Conservation (phyloP, 2,113 vertebrate genomes). For the Brachypteracias leptosomus region DNA sequence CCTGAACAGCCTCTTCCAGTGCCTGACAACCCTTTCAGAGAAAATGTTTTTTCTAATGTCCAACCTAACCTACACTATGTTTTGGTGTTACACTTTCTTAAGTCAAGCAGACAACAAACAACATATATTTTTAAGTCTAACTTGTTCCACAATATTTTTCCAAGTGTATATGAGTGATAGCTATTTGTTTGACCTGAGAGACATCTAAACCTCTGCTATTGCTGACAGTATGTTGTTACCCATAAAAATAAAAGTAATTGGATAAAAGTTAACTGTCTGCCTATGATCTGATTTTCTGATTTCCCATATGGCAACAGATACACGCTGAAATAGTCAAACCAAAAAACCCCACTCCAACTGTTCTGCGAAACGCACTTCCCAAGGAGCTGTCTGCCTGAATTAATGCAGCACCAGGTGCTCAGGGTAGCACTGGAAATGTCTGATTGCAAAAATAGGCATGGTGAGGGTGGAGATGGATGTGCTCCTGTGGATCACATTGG, state of each 20-base stretch:
- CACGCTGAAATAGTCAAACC: constrained; percentile 3
- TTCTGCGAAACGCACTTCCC: not conserved
- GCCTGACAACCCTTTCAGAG: too few relatives aligned
- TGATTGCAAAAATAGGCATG: constrained; percentile 12
- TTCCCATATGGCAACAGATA: constrained; percentile 33
- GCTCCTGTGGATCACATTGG: not conserved
- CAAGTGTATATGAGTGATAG: not conserved
- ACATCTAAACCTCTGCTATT: not conserved
- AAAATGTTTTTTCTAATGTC: too few relatives aligned
- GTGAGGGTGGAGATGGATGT: not conserved
- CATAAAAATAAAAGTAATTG: not conserved
- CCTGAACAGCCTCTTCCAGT: too few relatives aligned
- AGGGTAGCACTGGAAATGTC: not conserved
- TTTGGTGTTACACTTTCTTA: not conserved
- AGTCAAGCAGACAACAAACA: not conserved
- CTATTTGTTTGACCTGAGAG: not conserved
- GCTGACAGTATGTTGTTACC: not conserved
- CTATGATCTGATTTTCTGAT: not conserved
- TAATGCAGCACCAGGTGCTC: not conserved
- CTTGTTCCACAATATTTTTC: not conserved
- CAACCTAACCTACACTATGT: not conserved
- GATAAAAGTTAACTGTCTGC: constrained; percentile 16
- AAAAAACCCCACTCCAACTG: constrained; percentile 33
- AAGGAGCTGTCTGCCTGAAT: constrained; percentile 44
- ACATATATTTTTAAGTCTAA: not conserved